phyloP scores from a whole-genome alignment of 2,113 vertebrate genomes.

The Pongo abelii region DNA sequence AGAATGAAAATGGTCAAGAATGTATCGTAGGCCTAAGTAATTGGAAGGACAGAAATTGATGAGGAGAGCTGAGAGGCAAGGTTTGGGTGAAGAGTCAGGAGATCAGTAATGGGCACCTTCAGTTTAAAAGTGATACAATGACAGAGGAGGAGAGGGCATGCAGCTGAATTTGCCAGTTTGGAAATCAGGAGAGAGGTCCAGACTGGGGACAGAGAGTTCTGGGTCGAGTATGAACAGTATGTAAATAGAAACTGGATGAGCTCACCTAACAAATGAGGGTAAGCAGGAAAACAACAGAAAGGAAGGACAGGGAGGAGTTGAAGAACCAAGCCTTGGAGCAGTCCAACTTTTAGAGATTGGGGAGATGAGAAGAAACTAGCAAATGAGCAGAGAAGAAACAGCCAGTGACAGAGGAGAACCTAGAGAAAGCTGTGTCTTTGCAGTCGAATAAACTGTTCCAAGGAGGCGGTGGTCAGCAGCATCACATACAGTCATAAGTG shows the following conservation, averaged over 20 bases:
- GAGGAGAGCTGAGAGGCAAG: not conserved
- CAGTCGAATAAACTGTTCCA: not conserved
- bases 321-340: not conserved
- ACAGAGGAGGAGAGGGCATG: not conserved
- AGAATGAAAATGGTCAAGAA: not conserved
- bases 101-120: not conserved
- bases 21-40: not conserved
- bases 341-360: not conserved
- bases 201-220: not conserved
- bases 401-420: not conserved
- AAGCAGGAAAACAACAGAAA: not conserved
- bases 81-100: not conserved
- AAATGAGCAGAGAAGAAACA: not conserved
- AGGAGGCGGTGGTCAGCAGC: not conserved
- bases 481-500: not conserved
- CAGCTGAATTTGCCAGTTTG: not conserved
- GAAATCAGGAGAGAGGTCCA: not conserved
- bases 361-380: not conserved
- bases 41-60: not conserved
- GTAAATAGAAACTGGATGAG: not conserved
- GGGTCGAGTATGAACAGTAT: not conserved
- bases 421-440: not conserved
- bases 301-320: not conserved
- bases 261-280: not conserved
- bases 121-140: not conserved